Evolutionary conservation across 2,888 invertebrate genomes (phyloP).

Genomic region (Arrhopalites spinosus): DNA sequence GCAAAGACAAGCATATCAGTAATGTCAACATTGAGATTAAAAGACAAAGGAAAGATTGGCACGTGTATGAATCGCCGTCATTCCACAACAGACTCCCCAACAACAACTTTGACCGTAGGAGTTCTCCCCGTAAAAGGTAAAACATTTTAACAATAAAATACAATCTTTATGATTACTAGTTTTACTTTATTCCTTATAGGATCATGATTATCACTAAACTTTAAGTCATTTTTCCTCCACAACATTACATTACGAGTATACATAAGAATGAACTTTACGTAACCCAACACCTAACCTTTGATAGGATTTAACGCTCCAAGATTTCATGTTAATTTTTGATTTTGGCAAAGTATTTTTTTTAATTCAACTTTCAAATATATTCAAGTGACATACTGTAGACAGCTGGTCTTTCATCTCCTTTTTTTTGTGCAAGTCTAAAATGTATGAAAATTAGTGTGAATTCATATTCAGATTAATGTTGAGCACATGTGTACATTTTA

Average conservation of each 20-base stretch:
- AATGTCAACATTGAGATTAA: neutral
- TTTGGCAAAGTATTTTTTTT: too few relatives aligned
- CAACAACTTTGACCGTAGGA: neutral
- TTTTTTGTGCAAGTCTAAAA: too few relatives aligned
- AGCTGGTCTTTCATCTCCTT: too few relatives aligned
- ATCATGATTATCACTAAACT: neutral
- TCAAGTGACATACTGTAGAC: too few relatives aligned
- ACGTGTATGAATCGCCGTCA: neutral
- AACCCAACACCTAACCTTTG: neutral
- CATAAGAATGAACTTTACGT: conserved; percentile 6
- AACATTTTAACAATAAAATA: too few relatives aligned
- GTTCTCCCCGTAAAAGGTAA: conserved; percentile 1
- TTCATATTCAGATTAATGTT: too few relatives aligned
- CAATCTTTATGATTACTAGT: too few relatives aligned
- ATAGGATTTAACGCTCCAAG: too few relatives aligned
- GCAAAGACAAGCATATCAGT: neutral
- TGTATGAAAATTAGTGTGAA: too few relatives aligned
- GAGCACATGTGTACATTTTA: too few relatives aligned
- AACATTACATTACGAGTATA: neutral
- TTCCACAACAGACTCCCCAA: neutral
- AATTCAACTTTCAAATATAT: too few relatives aligned
- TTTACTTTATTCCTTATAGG: neutral
- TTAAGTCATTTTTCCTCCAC: neutral
- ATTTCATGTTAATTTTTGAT: too few relatives aligned
- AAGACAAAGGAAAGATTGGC: neutral